Evolutionary conservation across 2,113 vertebrate genomes (phyloP).

Genomic region (Engystomops pustulosus): DNA sequence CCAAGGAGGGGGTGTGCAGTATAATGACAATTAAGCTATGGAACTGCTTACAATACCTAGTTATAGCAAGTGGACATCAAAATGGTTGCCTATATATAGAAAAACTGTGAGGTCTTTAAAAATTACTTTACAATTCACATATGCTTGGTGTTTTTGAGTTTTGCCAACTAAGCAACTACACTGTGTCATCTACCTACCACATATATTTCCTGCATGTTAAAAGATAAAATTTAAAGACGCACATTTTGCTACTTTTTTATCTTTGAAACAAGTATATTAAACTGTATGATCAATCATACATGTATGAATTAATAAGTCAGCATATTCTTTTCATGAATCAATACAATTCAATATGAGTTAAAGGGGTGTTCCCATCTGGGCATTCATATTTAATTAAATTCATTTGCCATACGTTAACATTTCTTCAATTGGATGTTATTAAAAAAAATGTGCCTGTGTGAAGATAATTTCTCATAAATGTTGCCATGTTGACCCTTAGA

Average conservation of each 20-base stretch:
- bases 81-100: neutral
- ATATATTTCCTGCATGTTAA: too few species aligned
- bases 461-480: too few species aligned
- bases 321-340: conserved; percentile 11
- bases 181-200: too few species aligned
- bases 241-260: too few species aligned
- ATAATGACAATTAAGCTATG: neutral
- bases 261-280: neutral
- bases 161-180: neutral
- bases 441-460: too few species aligned
- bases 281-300: conserved; percentile 15
- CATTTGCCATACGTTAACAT: too few species aligned
- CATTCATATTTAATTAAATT: too few species aligned
- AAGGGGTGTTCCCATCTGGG: too few species aligned
- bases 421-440: too few species aligned
- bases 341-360: conserved; percentile 26
- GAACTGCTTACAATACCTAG: neutral
- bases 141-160: neutral
- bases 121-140: neutral
- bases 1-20: neutral
- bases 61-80: neutral
- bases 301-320: neutral
- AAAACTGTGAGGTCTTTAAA: neutral
- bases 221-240: too few species aligned
- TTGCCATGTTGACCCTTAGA: too few species aligned